phyloP scores from a whole-genome alignment of 2,797 vertebrate species.

The Poecile montanus region DNA sequence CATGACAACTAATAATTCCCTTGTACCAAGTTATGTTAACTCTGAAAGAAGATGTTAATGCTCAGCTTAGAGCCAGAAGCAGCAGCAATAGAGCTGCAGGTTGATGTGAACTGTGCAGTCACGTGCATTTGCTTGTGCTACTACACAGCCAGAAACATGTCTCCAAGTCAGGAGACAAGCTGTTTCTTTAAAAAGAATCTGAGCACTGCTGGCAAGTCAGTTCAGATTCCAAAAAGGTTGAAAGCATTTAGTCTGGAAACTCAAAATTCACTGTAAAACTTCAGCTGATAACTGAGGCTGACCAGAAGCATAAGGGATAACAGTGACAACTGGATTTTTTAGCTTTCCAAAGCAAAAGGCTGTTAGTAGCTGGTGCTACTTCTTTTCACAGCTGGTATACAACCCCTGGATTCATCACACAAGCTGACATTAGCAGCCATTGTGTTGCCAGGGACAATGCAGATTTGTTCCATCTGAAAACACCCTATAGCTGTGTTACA shows the following conservation, averaged over 20 bases:
- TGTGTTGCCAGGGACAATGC: background rate
- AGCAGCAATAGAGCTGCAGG: background rate
- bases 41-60: background rate
- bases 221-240: slow-evolving; percentile 37
- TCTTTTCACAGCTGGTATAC: background rate
- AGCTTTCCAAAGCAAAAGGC: background rate
- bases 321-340: background rate
- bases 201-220: background rate
- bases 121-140: background rate
- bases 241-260: slow-evolving; percentile 25
- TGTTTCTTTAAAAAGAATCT: slow-evolving; percentile 57
- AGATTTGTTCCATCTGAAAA: slow-evolving; percentile 9
- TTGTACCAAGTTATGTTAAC: background rate
- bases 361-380: background rate
- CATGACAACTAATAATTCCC: background rate
- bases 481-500: background rate
- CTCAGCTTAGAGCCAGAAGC: background rate
- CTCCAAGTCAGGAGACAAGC: background rate
- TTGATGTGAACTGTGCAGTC: background rate
- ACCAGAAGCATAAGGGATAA: background rate
- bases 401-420: background rate
- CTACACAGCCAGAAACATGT: background rate
- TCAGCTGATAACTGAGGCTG: background rate
- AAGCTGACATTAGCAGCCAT: background rate
- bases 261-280: background rate